Evolutionary conservation across 2,888 invertebrate species (phyloP).

Genomic region (Slavum lentiscoides): DNA sequence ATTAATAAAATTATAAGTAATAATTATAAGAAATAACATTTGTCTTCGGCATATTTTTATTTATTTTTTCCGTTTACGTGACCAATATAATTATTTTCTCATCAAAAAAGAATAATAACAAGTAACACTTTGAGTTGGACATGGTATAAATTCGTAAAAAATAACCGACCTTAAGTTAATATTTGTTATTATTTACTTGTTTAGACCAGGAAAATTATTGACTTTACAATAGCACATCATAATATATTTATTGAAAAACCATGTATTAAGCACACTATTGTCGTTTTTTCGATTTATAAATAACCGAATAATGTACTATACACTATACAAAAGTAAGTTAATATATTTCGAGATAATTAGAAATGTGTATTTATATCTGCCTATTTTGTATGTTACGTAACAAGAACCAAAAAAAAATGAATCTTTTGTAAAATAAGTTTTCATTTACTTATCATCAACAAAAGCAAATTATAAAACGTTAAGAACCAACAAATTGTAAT

Average conservation of each 20-base stretch:
- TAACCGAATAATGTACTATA: background rate
- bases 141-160: no score
- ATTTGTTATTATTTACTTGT: background rate
- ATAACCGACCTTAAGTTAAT: background rate
- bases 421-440: background rate
- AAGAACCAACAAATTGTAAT: background rate
- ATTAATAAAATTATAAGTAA: no score
- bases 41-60: no score
- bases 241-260: background rate
- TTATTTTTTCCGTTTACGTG: no score
- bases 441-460: background rate
- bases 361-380: background rate
- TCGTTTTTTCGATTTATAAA: background rate
- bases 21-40: no score
- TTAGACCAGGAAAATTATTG: background rate
- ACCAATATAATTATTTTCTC: no score
- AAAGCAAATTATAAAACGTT: background rate
- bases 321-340: background rate
- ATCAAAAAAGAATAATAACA: no score
- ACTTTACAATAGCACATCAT: background rate
- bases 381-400: background rate
- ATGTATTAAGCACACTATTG: background rate
- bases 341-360: no score
- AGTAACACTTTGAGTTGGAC: no score
- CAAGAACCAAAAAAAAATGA: background rate